Conservation (phyloP, 2,888 invertebrate genomes). For the Caenorhabditis zanzibari region DNA sequence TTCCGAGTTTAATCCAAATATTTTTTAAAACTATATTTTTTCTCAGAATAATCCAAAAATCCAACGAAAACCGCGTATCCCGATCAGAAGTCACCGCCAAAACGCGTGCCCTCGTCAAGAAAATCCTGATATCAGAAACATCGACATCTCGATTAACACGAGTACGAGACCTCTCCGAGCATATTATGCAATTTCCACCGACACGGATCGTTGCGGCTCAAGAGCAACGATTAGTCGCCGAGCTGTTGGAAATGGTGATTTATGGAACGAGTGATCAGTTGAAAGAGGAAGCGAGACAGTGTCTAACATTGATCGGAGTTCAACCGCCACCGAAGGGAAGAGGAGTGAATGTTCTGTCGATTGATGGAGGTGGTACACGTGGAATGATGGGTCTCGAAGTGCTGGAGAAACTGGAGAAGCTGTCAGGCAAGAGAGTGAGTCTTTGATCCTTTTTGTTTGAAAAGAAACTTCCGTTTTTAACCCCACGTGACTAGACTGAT, state of each 20-base stretch:
- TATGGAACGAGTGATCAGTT: conserved; percentile 68
- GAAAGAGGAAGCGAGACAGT: conserved; percentile 73
- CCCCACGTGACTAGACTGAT: neutral
- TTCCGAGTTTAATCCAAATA: too few relatives aligned
- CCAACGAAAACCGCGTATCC: conserved; percentile 72
- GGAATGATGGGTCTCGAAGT: conserved; percentile 92
- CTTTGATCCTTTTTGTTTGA: neutral
- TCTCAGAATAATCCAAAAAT: conserved; percentile 59
- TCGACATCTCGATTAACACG: conserved; percentile 63
- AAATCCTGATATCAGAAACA: conserved; percentile 72
- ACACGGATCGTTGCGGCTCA: conserved; percentile 75
- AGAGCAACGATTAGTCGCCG: conserved; percentile 69
- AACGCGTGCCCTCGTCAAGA: conserved; percentile 72
- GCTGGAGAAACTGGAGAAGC: conserved; percentile 89
- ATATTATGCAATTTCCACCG: conserved; percentile 78
- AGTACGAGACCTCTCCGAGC: conserved; percentile 74
- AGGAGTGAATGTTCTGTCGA: conserved; percentile 89
- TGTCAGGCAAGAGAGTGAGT: conserved; percentile 83
- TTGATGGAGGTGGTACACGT: conserved; percentile 93
- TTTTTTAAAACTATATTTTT: neutral
- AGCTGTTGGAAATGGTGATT: conserved; percentile 69
- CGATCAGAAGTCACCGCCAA: conserved; percentile 74
- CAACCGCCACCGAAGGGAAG: conserved; percentile 69
- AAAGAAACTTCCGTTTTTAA: neutral
- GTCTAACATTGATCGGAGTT: conserved; percentile 78